Base-by-base conservation (phyloP, 2,888 invertebrate genomes). In the Pseudococcus jackbeardsleyi region DNA sequence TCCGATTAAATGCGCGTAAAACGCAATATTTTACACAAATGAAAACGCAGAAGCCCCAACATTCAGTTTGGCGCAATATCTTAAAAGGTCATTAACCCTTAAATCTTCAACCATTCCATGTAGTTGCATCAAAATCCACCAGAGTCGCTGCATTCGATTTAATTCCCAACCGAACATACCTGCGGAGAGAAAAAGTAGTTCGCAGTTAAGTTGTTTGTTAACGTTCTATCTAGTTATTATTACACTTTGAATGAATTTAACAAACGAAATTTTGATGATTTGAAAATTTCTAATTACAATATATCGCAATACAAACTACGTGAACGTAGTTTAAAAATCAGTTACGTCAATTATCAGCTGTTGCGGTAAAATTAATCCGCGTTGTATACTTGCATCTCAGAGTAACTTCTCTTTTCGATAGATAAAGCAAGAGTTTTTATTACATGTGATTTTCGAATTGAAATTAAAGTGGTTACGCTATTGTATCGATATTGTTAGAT, bases 301-400 rank as follows among this genome's bases (percentile, higher is more conserved):
- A n/a, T 7, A 79, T 46, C 9, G 9, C 9, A 39, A 3, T 79
- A 79, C 17, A 15, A 42, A 42, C 6, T 0, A n/a, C 19, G 79
- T n/a, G 6, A 77, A 79, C 79, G 79, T 46, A 42, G 4, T 79
- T 79, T 79, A 17, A n/a, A 84, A 84, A 86, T 86, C 86, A 22
- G 50, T 86, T 86, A 68, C 42, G 48, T 86, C 86, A 86, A 86
- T 86, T 86, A 86, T 86, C 86, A 86, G 86, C 86, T 86, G 72
- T 86, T 77, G 48, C 86, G 77, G 86, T 86, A 72, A 48, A 68
- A 77, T 77, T 86, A 77, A 86, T 86, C 86, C 86, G 86, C 86
- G 26, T 46, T 42, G 22, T 33, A 59, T 19, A 39, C 19, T 64
- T 68, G 68, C 64, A 22, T 86, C 64, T 26, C 15, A 64, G 68